These are phyloP conservation scores for Agelas oroides DNA, from an alignment of 37 sponge, comb jelly and placozoan genomes.

Conservation along the genomic window DNA sequence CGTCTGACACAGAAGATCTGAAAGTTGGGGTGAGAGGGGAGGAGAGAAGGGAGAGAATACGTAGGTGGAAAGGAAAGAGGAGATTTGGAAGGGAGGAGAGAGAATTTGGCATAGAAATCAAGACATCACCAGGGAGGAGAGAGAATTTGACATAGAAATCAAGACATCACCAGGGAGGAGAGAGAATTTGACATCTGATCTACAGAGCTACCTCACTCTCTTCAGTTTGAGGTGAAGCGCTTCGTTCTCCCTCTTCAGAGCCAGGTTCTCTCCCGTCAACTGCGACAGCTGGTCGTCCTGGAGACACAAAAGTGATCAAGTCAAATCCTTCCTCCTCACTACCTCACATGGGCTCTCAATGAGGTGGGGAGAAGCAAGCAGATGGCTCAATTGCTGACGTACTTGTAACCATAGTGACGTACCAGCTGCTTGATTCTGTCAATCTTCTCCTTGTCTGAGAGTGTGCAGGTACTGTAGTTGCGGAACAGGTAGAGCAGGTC, in stretches of 20 bases:
- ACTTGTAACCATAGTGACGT: neutral
- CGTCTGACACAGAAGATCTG: too few relatives aligned
- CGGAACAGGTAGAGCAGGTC: slow-evolving; percentile 82
- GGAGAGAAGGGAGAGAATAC: too few relatives aligned
- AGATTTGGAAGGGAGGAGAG: too few relatives aligned
- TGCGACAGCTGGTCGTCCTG: slow-evolving; percentile 61
- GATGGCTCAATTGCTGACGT: neutral
- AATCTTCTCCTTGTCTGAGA: slow-evolving; percentile 62
- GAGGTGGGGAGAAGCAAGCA: neutral
- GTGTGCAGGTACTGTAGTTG: slow-evolving; percentile 66
- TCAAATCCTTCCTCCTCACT: too few relatives aligned
- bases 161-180: too few relatives aligned
- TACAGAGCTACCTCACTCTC: slow-evolving; percentile 33
- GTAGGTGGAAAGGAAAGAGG: too few relatives aligned
- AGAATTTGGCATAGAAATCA: too few relatives aligned
- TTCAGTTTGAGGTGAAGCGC: slow-evolving; percentile 38
- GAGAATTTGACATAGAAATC: too few relatives aligned
- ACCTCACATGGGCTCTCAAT: neutral
- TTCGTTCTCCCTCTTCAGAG: slow-evolving; percentile 89
- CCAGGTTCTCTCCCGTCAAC: slow-evolving; percentile 50
- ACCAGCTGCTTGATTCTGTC: slow-evolving; percentile 65
- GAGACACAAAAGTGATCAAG: neutral
- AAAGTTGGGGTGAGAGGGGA: too few relatives aligned
- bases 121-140: too few relatives aligned
- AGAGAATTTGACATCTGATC: too few relatives aligned